Evolutionary conservation across 2,113 vertebrate genomes (phyloP).

Genomic region (Myiagra hebetior): DNA sequence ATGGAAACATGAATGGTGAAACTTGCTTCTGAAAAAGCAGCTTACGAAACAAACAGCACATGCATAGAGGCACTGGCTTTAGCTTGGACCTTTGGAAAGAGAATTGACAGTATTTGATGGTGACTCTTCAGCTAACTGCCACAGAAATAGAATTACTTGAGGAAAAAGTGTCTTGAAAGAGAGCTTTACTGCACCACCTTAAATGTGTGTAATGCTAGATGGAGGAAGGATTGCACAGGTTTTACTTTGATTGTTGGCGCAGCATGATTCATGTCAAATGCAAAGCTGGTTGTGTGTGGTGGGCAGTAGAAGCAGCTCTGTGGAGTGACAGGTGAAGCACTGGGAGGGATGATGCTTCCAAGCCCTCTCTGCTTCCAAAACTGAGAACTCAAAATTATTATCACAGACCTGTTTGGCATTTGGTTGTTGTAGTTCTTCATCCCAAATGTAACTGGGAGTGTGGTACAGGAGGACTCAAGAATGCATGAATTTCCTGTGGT

Average conservation of each 20-base stretch:
- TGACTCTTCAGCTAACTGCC: background rate
- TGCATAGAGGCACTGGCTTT: background rate
- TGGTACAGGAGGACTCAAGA: background rate
- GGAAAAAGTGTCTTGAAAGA: background rate
- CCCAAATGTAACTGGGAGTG: background rate
- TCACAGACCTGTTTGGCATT: background rate
- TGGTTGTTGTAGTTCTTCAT: background rate
- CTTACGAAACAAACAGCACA: background rate
- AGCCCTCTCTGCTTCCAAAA: fast-evolving
- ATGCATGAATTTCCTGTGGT: background rate
- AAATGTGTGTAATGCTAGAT: fast-evolving
- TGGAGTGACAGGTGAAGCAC: background rate
- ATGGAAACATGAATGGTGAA: fast-evolving
- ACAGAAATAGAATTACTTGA: background rate
- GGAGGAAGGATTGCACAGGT: background rate
- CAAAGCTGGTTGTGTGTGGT: background rate
- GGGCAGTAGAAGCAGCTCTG: background rate
- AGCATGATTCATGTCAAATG: background rate
- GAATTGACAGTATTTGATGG: background rate
- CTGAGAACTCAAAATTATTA: background rate
- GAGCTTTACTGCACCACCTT: background rate
- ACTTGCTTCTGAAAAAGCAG: background rate
- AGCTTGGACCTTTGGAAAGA: background rate
- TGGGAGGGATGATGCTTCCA: fast-evolving
- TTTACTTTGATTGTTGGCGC: background rate